Conservation (phyloP, 2,113 vertebrate genomes). For the Vidua chalybeata region DNA sequence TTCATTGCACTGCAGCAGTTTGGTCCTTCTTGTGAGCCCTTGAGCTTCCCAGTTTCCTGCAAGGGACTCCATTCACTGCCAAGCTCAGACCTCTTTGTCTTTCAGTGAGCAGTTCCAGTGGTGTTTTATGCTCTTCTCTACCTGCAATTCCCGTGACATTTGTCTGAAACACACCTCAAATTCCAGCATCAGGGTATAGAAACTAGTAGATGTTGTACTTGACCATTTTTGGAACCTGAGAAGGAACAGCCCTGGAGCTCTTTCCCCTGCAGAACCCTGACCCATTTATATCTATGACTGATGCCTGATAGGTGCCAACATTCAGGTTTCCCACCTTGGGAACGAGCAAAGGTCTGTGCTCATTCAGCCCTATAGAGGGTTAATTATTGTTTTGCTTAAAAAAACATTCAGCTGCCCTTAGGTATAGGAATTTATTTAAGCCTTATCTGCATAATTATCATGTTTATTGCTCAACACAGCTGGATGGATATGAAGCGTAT, state of each 20-base stretch:
- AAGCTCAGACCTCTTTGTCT: not conserved
- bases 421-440: conserved; percentile 65
- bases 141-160: not conserved
- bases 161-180: not conserved
- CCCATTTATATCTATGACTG: not conserved
- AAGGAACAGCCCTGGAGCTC: not conserved
- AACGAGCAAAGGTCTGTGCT: conserved; percentile 31
- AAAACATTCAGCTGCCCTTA: conserved; percentile 36
- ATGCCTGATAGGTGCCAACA: not conserved
- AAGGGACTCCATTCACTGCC: not conserved
- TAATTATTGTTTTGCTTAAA: conserved; percentile 63
- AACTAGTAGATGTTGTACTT: not conserved
- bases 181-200: not conserved
- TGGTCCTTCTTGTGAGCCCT: not conserved
- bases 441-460: conserved; percentile 67
- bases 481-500: conserved; percentile 60
- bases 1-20: not conserved
- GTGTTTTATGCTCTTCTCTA: not conserved
- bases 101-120: not conserved
- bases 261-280: conserved; percentile 4
- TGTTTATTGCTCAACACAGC: conserved; percentile 61
- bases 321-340: not conserved
- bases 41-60: not conserved
- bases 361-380: conserved; percentile 32
- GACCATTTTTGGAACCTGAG: not conserved